These are phyloP conservation scores for Neodontobutis hainanensis DNA, from an alignment of 2,113 vertebrate genomes.

Conservation along the genomic window DNA sequence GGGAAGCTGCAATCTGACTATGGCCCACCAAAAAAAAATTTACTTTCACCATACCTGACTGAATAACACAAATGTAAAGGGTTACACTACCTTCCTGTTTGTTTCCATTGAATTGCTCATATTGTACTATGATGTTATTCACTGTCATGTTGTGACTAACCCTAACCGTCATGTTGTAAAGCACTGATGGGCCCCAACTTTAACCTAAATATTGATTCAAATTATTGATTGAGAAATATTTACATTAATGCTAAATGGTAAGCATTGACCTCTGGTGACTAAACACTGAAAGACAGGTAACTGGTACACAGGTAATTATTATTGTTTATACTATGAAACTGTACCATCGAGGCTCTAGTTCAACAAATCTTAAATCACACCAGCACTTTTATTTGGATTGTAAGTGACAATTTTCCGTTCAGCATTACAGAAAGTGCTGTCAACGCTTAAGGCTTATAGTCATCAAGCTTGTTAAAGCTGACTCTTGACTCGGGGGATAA, in stretches of 20 bases:
- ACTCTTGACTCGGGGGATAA: constrained; percentile 57
- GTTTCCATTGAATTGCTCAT: neutral
- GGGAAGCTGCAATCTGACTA: constrained; percentile 16
- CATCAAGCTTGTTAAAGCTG: constrained; percentile 39
- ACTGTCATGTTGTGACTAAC: neutral
- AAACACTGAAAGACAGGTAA: too few species aligned
- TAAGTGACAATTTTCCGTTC: constrained; percentile 5
- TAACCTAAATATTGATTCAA: neutral
- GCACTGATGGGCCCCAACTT: too few species aligned
- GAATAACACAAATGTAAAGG: constrained; percentile 15
- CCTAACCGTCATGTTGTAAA: too few species aligned
- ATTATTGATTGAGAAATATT: too few species aligned
- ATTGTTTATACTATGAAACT: too few species aligned
- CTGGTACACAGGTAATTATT: too few species aligned
- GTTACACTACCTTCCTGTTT: neutral
- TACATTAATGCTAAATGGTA: too few species aligned
- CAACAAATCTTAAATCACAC: neutral
- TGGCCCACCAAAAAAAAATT: constrained; percentile 63
- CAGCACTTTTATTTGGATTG: neutral
- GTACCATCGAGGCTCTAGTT: neutral
- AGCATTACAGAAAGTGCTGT: constrained; percentile 23
- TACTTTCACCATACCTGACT: constrained; percentile 8
- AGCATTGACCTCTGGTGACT: too few species aligned
- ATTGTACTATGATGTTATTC: neutral
- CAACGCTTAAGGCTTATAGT: constrained; percentile 32